Evolutionary conservation across 2,888 invertebrate species (phyloP), one percentile per base, ranked within the genome.

Genomic region (Ichneumon xanthorius): DNA sequence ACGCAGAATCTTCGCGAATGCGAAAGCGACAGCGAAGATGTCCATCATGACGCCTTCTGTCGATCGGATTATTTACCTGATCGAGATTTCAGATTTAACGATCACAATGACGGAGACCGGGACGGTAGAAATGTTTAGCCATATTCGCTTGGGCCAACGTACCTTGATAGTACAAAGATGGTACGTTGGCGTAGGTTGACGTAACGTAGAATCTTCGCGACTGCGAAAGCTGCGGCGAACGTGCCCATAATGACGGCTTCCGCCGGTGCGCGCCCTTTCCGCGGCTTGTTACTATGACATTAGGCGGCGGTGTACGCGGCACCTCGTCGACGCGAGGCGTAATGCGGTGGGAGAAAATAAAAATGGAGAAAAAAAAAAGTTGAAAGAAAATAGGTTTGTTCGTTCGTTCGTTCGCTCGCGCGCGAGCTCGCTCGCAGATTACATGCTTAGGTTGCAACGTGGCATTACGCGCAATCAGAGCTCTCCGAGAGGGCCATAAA

Each of bases 391-490:
- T 63, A 45, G 45, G 6, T 33, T 33, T 7, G 30, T 37, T 33
- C 33, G 30, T 37, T 50, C 33, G 53, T 73, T 68, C 45, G 72
- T 50, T 68, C 50, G 61, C 77, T 50, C 84, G 53, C 53, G 76
- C 77, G 72, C 61, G 73, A 78, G 77, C 73, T 11, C 16, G 16
- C 40, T 58, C 73, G 71, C 45, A 84, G 87, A 90, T 90, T 89
- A 89, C 89, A 87, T 81, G 88, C 88, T 86, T 83, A 87, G 87
- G 80, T 77, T 79, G 86, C 84, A 86, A 86, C 87, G 85, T 87
- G 68, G 85, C 85, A 90, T 90, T 89, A 89, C 87, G 88, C 88
- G 89, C 88, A 89, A 89, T 90, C 89, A 87, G 85, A 88, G 87
- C 78, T 84, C 86, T 85, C 45, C 81, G 83, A 84, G 82, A 65